Evolutionary conservation across 2,797 vertebrate genomes (phyloP).

Genomic region (Poecilia wingei): DNA sequence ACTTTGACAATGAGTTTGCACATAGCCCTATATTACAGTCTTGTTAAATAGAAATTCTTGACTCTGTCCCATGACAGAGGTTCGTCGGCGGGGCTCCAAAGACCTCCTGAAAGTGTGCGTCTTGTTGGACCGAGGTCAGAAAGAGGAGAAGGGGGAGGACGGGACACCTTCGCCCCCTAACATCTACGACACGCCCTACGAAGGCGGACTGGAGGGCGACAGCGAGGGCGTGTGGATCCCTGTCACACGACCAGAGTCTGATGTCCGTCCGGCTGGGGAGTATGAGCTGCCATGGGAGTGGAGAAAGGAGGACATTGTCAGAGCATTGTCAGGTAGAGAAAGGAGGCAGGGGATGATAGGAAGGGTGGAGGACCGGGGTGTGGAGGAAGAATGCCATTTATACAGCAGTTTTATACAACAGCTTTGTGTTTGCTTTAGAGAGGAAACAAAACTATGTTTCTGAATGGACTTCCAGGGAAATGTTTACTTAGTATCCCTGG

Average conservation of each 20-base stretch:
- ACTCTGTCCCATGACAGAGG: constrained; percentile 78
- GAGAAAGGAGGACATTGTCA: constrained; percentile 95
- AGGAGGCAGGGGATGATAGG: constrained; percentile 38
- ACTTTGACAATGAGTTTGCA: neutral
- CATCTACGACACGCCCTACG: constrained; percentile 92
- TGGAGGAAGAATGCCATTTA: constrained; percentile 68
- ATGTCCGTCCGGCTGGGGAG: constrained; percentile 87
- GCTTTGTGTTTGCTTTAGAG: constrained; percentile 57
- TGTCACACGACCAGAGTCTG: constrained; percentile 86
- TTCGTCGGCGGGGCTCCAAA: constrained; percentile 91
- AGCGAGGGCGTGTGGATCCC: constrained; percentile 79
- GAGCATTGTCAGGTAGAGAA: constrained; percentile 88
- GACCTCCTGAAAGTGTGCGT: constrained; percentile 92
- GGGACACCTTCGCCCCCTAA: constrained; percentile 76
- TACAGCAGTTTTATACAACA: constrained; percentile 47
- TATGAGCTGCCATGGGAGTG: constrained; percentile 98
- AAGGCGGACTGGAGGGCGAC: constrained; percentile 80
- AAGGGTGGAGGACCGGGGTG: constrained; percentile 51
- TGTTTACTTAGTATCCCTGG: constrained; percentile 57
- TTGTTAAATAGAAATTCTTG: constrained; percentile 1
- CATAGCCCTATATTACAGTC: neutral
- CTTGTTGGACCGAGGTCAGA: constrained; percentile 84
- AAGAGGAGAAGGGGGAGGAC: constrained; percentile 68
- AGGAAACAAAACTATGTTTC: constrained; percentile 55
- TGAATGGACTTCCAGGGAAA: constrained; percentile 53